Conservation (phyloP, 2,113 vertebrate species). For the Macroglossus sobrinus region DNA sequence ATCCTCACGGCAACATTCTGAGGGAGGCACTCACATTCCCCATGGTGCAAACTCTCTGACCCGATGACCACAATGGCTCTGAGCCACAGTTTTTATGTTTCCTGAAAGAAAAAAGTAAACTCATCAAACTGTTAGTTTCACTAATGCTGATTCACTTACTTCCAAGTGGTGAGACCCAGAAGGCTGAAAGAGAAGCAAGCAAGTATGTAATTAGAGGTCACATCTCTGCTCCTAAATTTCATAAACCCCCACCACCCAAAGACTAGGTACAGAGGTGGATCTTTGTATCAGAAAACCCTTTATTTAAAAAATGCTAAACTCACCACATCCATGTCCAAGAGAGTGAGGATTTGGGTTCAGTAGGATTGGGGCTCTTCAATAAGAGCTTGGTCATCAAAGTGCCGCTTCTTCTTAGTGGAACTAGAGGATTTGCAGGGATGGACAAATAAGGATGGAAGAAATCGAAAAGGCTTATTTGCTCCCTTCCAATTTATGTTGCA, state of each 20-base stretch:
- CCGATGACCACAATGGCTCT: constrained; percentile 34
- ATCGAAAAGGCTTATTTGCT: neutral
- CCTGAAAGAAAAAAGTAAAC: constrained; percentile 64
- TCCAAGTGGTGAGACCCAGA: constrained; percentile 49
- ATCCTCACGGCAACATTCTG: neutral
- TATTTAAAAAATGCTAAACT: constrained; percentile 42
- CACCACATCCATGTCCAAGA: constrained; percentile 35
- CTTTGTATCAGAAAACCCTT: constrained; percentile 36
- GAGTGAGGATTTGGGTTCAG: neutral
- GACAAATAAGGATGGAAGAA: neutral
- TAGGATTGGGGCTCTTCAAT: neutral
- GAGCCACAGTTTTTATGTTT: constrained; percentile 53
- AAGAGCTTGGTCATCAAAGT: neutral
- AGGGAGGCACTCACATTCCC: constrained; percentile 19
- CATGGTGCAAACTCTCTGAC: constrained; percentile 51
- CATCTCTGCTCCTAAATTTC: constrained; percentile 46
- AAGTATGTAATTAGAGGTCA: constrained; percentile 54
- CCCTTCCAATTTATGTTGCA: constrained; percentile 44
- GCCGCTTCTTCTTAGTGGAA: neutral
- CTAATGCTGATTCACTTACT: constrained; percentile 54
- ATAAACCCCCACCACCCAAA: constrained; percentile 31
- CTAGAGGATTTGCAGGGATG: neutral
- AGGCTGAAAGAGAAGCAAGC: constrained; percentile 42
- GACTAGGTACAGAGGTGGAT: constrained; percentile 24
- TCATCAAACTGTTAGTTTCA: constrained; percentile 46